Conservation (phyloP, 1,140 invertebrate genomes). For the Bombus confusus region DNA sequence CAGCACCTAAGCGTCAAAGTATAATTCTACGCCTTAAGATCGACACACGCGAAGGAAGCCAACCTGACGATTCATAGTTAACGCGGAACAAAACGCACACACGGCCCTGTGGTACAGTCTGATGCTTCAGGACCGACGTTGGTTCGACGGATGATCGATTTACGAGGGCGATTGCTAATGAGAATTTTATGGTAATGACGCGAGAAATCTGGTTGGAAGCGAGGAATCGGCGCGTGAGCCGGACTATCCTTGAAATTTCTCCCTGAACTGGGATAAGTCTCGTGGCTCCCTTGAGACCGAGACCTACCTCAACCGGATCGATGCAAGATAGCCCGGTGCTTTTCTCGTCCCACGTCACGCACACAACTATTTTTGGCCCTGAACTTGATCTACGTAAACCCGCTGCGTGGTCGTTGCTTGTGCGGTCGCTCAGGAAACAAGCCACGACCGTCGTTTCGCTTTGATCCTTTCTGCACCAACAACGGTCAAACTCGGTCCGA, state of each 20-base stretch:
- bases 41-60: too few relatives aligned
- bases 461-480: background rate
- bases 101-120: background rate
- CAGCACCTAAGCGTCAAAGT: too few relatives aligned
- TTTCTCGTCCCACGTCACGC: constrained; percentile 64
- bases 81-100: too few relatives aligned
- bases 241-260: constrained; percentile 79
- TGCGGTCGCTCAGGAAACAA: background rate
- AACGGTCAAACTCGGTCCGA: background rate
- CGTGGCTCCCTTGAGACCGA: constrained; percentile 69
- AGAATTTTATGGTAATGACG: background rate
- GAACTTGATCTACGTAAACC: constrained; percentile 56
- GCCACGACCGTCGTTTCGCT: background rate
- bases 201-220: background rate
- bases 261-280: constrained; percentile 80
- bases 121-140: background rate
- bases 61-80: too few relatives aligned
- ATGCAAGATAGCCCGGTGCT: constrained; percentile 74
- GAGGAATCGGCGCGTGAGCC: constrained; percentile 41
- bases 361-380: constrained; percentile 64
- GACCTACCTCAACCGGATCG: constrained; percentile 81
- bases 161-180: background rate
- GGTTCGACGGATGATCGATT: background rate
- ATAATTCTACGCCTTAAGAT: too few relatives aligned
- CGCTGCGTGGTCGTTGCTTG: constrained; percentile 1